Evolutionary conservation across 1,140 invertebrate genomes (phyloP).

Genomic region (Ostrea edulis): DNA sequence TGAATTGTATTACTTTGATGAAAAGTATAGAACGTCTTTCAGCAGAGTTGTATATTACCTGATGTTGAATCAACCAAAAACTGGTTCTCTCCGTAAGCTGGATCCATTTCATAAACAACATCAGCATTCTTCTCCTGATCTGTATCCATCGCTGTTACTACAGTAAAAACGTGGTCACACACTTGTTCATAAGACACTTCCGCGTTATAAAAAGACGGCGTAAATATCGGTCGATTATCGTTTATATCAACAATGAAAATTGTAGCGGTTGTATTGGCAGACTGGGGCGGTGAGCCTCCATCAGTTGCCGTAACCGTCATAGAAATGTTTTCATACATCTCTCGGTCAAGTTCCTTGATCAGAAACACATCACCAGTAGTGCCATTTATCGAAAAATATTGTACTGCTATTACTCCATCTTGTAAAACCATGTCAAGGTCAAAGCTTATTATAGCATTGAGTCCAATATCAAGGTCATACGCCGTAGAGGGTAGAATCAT

Average conservation of each 20-base stretch:
- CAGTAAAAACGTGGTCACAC: conserved; percentile 79
- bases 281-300: conserved; percentile 82
- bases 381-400: neutral
- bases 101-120: conserved; percentile 87
- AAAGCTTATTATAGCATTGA: conserved; percentile 27
- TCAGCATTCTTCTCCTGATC: conserved; percentile 96
- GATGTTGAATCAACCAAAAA: conserved; percentile 68
- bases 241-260: conserved; percentile 86
- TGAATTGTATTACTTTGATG: no score
- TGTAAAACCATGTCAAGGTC: neutral
- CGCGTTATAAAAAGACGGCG: conserved; percentile 66
- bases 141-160: conserved; percentile 91
- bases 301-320: conserved; percentile 86
- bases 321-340: conserved; percentile 88
- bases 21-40: no score
- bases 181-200: conserved; percentile 57
- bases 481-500: conserved; percentile 26
- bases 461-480: conserved; percentile 42
- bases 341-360: conserved; percentile 90
- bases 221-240: conserved; percentile 90
- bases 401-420: neutral
- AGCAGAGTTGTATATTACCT: conserved; percentile 79
- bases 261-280: conserved; percentile 65
- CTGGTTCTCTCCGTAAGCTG: neutral
- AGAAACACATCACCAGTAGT: conserved; percentile 77